A percentile compares a stretch with the other conserved stretches of the same genome.
phyloP scores from a whole-genome alignment of 1,140 invertebrate genomes.

The Chironomus tepperi region DNA sequence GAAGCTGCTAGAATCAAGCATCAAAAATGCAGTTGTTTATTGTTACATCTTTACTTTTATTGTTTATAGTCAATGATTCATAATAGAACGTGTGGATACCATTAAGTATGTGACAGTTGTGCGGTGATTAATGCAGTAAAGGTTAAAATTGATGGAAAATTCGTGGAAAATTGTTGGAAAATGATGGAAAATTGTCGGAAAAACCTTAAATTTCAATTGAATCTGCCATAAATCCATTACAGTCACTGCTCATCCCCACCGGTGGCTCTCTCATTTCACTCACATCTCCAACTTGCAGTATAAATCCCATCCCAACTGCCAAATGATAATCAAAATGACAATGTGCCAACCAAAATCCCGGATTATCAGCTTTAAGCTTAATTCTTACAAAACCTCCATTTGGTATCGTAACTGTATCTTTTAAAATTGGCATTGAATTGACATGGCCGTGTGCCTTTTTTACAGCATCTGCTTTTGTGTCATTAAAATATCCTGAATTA shows the following conservation, averaged over 20 bases:
- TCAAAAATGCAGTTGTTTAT: too few species aligned
- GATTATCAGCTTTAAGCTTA: conserved; percentile 36
- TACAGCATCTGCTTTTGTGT: background rate
- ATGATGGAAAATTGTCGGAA: too few species aligned
- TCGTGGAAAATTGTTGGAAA: too few species aligned
- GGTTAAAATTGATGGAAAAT: too few species aligned
- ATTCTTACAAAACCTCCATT: conserved; percentile 34
- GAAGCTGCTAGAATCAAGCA: too few species aligned
- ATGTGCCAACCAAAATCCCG: conserved; percentile 37
- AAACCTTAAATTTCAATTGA: too few species aligned
- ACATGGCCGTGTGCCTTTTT: background rate
- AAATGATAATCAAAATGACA: conserved; percentile 41
- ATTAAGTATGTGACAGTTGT: too few species aligned
- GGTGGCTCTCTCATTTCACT: conserved; percentile 29
- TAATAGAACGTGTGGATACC: too few species aligned
- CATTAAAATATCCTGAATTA: conserved; percentile 28
- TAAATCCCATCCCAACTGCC: conserved; percentile 45
- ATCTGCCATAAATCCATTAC: background rate
- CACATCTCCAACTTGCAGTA: conserved; percentile 44
- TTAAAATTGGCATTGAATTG: conserved; percentile 29
- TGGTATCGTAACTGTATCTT: conserved; percentile 36
- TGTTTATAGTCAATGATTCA: too few species aligned
- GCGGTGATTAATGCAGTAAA: too few species aligned
- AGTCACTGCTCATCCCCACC: background rate
- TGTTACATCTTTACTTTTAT: too few species aligned